Conservation (phyloP, 1,140 invertebrate species). For the Drosophila bipectinata region DNA sequence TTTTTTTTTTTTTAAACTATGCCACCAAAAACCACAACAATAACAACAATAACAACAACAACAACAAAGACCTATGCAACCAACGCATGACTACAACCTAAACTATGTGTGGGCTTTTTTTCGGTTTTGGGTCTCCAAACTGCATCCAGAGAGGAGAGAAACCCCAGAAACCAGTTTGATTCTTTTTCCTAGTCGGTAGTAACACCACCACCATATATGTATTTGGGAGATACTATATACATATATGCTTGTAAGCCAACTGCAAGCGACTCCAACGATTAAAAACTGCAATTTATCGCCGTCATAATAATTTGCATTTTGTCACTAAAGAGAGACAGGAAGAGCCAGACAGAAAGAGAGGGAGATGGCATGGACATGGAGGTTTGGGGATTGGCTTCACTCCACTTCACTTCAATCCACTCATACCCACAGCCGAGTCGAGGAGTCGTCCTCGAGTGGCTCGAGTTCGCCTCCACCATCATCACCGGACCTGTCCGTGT, state of each 20-base stretch:
- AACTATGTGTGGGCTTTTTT: constrained; percentile 73
- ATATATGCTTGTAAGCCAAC: constrained; percentile 31
- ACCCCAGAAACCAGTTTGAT: constrained; percentile 69
- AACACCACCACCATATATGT: constrained; percentile 3
- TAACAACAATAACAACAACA: constrained; percentile 23
- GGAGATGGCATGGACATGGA: too few relatives aligned
- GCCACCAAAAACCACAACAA: constrained; percentile 46
- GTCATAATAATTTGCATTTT: constrained; percentile 82
- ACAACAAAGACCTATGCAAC: constrained; percentile 6
- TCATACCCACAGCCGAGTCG: constrained; percentile 2
- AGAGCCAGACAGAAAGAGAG: constrained; percentile 4
- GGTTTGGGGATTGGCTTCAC: constrained; percentile 39
- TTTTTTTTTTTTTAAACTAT: constrained; percentile 72
- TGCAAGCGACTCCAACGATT: constrained; percentile 71
- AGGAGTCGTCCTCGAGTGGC: constrained; percentile 43
- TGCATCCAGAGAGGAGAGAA: constrained; percentile 26
- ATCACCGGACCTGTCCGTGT: constrained; percentile 26
- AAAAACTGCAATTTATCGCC: constrained; percentile 82
- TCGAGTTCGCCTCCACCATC: constrained; percentile 42
- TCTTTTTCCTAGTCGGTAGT: constrained; percentile 64
- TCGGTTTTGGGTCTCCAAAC: constrained; percentile 43
- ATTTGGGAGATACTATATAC: constrained; percentile 11
- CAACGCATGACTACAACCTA: constrained; percentile 71
- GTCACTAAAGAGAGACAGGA: constrained; percentile 51
- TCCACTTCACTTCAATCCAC: constrained; percentile 1